These are phyloP conservation scores for Dynastes tityus DNA, from an alignment of 2,888 invertebrate species.

Conservation along the genomic window DNA sequence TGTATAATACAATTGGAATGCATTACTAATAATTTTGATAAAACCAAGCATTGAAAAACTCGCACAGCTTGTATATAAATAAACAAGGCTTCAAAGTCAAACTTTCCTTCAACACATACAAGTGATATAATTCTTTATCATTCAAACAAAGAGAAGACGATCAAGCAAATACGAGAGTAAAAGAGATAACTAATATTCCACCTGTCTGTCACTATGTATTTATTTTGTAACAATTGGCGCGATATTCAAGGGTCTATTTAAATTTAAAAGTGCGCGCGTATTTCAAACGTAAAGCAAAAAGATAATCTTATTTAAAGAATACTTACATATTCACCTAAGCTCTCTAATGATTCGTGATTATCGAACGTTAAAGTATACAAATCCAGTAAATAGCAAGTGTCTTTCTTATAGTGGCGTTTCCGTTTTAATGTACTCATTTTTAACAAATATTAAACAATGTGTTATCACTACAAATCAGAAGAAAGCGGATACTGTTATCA, in stretches of 20 bases:
- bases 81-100: conserved; percentile 38
- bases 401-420: conserved; percentile 89
- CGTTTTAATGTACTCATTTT: conserved; percentile 68
- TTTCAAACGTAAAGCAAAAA: conserved; percentile 25
- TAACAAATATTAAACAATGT: conserved; percentile 3
- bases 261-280: conserved; percentile 46
- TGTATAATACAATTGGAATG: conserved; percentile 30
- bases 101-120: conserved; percentile 24
- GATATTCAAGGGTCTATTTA: conserved; percentile 21
- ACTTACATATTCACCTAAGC: conserved; percentile 80
- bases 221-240: conserved; percentile 40
- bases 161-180: conserved; percentile 10
- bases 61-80: conserved; percentile 12
- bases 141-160: conserved; percentile 23
- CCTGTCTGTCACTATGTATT: conserved; percentile 40
- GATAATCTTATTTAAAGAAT: conserved; percentile 48
- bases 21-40: conserved; percentile 17
- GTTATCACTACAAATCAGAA: conserved; percentile 21
- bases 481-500: conserved; percentile 35
- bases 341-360: conserved; percentile 84
- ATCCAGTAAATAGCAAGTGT: conserved; percentile 86
- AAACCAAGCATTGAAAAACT: conserved; percentile 1
- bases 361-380: conserved; percentile 90
- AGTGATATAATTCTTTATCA: conserved; percentile 37
- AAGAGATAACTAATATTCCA: conserved; percentile 35